These are phyloP conservation scores for Brevimyrus niger DNA, from an alignment of 2,113 vertebrate genomes.

Conservation along the genomic window DNA sequence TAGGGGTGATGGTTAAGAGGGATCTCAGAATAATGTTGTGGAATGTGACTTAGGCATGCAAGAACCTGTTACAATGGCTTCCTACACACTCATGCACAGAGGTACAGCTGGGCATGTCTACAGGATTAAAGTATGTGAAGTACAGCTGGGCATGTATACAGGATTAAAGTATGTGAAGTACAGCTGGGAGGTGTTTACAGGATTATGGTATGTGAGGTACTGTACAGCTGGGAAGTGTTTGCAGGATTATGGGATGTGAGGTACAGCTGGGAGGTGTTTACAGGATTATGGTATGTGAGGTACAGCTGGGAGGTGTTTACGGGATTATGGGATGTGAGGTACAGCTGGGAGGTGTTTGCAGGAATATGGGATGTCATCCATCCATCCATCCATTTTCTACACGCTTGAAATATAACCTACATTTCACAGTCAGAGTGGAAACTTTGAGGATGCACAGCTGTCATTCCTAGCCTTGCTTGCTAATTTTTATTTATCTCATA, in stretches of 20 bases:
- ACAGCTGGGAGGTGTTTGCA: no score
- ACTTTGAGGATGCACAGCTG: not conserved
- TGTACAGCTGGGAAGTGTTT: not conserved
- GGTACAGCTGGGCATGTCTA: not conserved
- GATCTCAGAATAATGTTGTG: not conserved
- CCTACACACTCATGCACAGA: not conserved
- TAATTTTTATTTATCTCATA: not conserved
- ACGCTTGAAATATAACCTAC: constrained; percentile 7
- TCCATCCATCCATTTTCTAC: not conserved
- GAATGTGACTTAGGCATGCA: not conserved
- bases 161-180: not conserved
- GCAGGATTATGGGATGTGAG: not conserved
- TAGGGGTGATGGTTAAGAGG: not conserved
- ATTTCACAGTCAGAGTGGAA: not conserved
- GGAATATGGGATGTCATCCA: not conserved
- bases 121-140: not conserved
- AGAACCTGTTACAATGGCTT: not conserved
- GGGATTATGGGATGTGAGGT: not conserved
- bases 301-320: not conserved
- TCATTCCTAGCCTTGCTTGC: not conserved
- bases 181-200: not conserved
- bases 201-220: not conserved
- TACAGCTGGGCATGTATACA: not conserved
- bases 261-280: not conserved
- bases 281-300: not conserved